Base-by-base conservation (phyloP, 2,113 vertebrate species). In the Megaceryle maxima region DNA sequence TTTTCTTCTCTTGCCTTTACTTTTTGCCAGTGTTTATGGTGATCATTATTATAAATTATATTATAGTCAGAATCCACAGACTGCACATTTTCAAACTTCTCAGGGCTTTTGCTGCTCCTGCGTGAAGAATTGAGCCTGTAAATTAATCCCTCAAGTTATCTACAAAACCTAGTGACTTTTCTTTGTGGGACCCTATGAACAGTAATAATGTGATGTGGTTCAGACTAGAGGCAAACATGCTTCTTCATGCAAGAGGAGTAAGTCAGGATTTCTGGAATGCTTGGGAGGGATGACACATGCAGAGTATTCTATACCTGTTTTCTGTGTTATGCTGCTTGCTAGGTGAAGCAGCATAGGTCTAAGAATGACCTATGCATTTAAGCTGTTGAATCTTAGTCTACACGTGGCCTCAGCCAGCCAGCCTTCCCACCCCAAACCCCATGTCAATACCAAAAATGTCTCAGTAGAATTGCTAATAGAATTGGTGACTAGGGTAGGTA, bases 241-340 rank as follows among this genome's bases (percentile, higher is more conserved):
- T 82, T 5, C 33, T 68, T 91, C 33, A 6, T 72, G 70, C n/a
- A 14, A 4, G 28, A 31, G 19, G 2, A 13, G 5, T 21, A 78
- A 73, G 29, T 18, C 74, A 67, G 76, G 33, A 33, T 39, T 85
- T 72, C 11, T 39, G 68, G 59, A 35, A 51, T 31, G 17, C 18
- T 41, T 26, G 26, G 56, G 56, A 66, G 59, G 57, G 46, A 24
- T 39, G 66, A 60, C 0, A 0, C 43, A 17, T 33, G 16, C 53
- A 28, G 22, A 6, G 0, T 1, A 19, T 55, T 87, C 8, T n/a
- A 0, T 39, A 26, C 16, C 21, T 46, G 22, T 4, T 48, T 20
- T 41, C 46, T 56, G 68, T 51, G 31, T 46, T 87, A 16, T 2
- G 20, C 4, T 63, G 31, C 56, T 80, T 44, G 16, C 35, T 50